Base-by-base conservation (phyloP, 2,113 vertebrate genomes). In the Psilopogon haemacephalus region DNA sequence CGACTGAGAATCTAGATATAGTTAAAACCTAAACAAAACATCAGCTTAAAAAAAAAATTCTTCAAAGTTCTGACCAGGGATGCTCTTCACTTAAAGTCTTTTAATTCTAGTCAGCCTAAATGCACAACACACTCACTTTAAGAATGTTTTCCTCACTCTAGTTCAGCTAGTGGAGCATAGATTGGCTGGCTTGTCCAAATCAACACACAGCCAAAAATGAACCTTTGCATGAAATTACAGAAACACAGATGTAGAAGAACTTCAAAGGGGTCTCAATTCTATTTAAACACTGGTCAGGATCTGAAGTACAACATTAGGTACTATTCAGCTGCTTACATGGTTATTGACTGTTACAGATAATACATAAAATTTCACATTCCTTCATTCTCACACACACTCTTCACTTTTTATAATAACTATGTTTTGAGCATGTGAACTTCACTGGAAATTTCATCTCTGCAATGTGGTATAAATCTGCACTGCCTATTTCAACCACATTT, bases 1-100 rank as follows among this genome's bases (percentile, higher is more conserved):
- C 7, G 69, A 44, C 23, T 44, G 6, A 69, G 12, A 75, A 33
- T 52, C 46, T 1, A 48, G 11, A 2, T 23, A n/a, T 7, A 64
- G 18, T 33, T 62, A 64, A 87, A 64, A 40, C 44, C 17, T 48
- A 35, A 84, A 55, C 4, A 4, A 37, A 84, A 86, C 15, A 2
- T 7, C n/a, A 30, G 60, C 38, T 40, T 40, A 28, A 32, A 42
- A 44, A 44, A 67, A 69, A 74, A 78, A 60, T 28, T 30, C 14
- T 56, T 9, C 1, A 1, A 60, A 59, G 1, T 40, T 63, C 40
- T 28, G 27, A n/a, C 6, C 58, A 9, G 8, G 27, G 3, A 2
- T 68, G 17, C 6, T 86, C 85, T 88, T 24, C 2, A 9, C 18
- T 44, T 55, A 40, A 9, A 13, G 9, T 15, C 4, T 84, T 56